Base-by-base conservation (phyloP, 2,888 invertebrate genomes). In the Drosophila pseudotakahashii region DNA sequence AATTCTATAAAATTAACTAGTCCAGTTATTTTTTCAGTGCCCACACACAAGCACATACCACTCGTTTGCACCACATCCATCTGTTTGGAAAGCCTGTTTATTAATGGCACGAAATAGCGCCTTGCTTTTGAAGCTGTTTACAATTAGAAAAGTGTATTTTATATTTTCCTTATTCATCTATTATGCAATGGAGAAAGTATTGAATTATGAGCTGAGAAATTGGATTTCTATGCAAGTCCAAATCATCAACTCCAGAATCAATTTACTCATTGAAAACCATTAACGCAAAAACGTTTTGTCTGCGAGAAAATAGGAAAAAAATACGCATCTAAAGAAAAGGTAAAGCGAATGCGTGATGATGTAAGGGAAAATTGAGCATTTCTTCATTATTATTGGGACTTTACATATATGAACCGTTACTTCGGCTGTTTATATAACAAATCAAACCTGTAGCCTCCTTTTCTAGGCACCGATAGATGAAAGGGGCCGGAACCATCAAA, bases 31-130 rank as follows among this genome's bases (percentile, higher is more conserved):
- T 34, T 42, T 19, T 10, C 19, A 42, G 42, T 42, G 42, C 2
- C 6, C 42, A 19, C 42, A 42, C 19, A 26, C 19, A 19, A 19
- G 19, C 19, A 19, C 19, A 19, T 3, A 2, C 26, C 45, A 26
- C 9, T 6, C 7, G 23, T 10, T 47, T n/a, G 26, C 26, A 14
- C 2, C 10, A 32, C 11, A 9, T 39, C 7, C 19, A 14, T 13
- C 13, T 6, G 16, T 26, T 55, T 48, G 48, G 61, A 62, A 41
- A 62, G 57, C 48, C 45, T 54, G 26, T 30, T 30, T 45, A 30
- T 45, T 9, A 45, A 45, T 14, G n/a, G 26, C 45, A 30, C 26
- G 26, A 26, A 45, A 45, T 14, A 9, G n/a, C 26, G n/a, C 3
- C 4, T n/a, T 7, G 45, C n/a, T 45, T 14, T 41, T 42, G 23